Percentiles rank a stretch among this genome's conserved stretches.
Evolutionary conservation across 2,113 vertebrate species (phyloP).

Genomic region (Synodontis membranacea): DNA sequence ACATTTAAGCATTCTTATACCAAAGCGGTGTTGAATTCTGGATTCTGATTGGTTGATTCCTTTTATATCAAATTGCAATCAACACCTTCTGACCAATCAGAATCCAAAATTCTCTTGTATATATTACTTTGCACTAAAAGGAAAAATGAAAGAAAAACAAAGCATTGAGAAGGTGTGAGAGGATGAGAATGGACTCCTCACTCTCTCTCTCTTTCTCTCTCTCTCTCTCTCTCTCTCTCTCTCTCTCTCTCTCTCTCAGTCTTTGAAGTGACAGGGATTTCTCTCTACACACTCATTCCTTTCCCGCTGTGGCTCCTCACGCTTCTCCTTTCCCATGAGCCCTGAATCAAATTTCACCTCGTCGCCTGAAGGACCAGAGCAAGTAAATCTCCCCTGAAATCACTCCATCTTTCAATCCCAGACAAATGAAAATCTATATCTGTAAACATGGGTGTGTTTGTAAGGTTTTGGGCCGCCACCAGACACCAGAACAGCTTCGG

Average conservation of each 20-base stretch:
- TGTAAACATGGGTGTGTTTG: background rate
- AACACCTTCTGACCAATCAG: background rate
- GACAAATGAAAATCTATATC: background rate
- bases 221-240: background rate
- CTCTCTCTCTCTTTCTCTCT: too few relatives aligned
- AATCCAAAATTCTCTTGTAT: background rate
- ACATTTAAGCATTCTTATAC: background rate
- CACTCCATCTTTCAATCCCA: background rate
- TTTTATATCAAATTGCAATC: background rate
- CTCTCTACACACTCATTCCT: background rate
- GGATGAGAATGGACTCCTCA: background rate
- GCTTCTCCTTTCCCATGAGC: background rate
- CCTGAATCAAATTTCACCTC: constrained; percentile 1
- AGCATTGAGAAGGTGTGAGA: background rate
- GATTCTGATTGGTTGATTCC: background rate
- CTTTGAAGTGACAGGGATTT: background rate
- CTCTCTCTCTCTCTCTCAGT: background rate
- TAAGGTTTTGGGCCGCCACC: background rate
- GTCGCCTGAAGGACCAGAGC: background rate
- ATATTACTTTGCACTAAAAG: background rate
- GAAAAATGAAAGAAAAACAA: background rate
- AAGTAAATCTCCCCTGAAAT: background rate
- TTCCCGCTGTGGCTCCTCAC: background rate
- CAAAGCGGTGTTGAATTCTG: background rate
- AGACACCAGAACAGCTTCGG: background rate